These are phyloP conservation scores for Philopedon plagiatum DNA, from an alignment of 2,888 invertebrate species.

Conservation along the genomic window DNA sequence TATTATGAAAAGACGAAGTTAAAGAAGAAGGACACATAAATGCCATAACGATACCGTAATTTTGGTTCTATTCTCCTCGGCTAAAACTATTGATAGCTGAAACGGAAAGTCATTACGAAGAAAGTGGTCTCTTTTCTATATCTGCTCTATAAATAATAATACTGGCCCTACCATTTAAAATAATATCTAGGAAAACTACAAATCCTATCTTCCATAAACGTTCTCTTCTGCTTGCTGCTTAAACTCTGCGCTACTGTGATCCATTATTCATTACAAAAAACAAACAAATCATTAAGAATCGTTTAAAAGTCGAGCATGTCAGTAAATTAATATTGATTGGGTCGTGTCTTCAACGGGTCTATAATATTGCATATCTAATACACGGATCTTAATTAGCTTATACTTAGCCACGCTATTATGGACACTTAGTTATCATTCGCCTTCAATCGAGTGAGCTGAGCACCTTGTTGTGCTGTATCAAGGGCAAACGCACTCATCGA, in stretches of 20 bases:
- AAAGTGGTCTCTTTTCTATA: too few species aligned
- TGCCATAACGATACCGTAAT: too few species aligned
- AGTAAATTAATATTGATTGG: slow-evolving; percentile 53
- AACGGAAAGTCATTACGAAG: too few species aligned
- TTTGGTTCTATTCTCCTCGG: too few species aligned
- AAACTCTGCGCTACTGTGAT: neutral
- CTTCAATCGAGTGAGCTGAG: slow-evolving; percentile 55
- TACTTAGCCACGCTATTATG: slow-evolving; percentile 63
- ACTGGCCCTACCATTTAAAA: too few species aligned
- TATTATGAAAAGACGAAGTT: too few species aligned
- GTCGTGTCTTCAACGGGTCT: slow-evolving; percentile 55
- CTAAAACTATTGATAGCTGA: too few species aligned
- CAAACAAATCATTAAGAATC: slow-evolving; percentile 33
- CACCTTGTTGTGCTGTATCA: neutral
- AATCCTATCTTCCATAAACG: neutral
- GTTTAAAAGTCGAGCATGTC: slow-evolving; percentile 41
- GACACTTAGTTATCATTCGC: slow-evolving; percentile 65
- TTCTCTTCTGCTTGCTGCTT: neutral
- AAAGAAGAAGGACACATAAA: too few species aligned
- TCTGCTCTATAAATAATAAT: too few species aligned
- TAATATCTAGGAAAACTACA: too few species aligned
- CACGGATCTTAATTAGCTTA: slow-evolving; percentile 66
- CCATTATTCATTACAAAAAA: slow-evolving; percentile 9
- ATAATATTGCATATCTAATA: slow-evolving; percentile 62
- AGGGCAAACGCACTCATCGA: neutral